phyloP scores from a whole-genome alignment of 2,113 vertebrate species.

The Pseudopipra pipra region DNA sequence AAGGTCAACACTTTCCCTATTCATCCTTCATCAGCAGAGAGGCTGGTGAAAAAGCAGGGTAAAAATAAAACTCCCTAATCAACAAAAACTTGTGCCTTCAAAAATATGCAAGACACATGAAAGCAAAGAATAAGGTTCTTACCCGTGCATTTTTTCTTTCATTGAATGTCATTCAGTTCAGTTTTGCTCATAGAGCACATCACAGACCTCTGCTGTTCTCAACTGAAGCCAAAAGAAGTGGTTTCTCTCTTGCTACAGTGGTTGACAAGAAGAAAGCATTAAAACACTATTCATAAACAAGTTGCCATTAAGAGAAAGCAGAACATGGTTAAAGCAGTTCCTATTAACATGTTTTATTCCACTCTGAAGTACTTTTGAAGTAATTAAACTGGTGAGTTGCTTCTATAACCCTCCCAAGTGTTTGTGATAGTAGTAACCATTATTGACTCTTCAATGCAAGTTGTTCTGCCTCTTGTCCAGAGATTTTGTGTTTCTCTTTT shows the following conservation, averaged over 20 bases:
- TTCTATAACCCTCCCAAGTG: background rate
- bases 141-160: background rate
- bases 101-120: background rate
- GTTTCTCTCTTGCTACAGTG: background rate
- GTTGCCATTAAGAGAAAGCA: background rate
- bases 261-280: background rate
- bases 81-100: background rate
- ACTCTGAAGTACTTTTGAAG: background rate
- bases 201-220: background rate
- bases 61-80: constrained; percentile 7
- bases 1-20: constrained; percentile 50
- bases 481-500: background rate
- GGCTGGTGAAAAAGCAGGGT: background rate
- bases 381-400: background rate
- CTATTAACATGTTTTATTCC: background rate
- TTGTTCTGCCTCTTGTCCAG: background rate
- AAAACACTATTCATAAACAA: background rate
- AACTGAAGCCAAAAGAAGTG: background rate
- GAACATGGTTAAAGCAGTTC: background rate
- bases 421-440: background rate
- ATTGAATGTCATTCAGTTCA: background rate
- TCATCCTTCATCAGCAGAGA: constrained; percentile 12
- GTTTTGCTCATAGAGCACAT: background rate
- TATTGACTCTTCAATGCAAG: background rate
- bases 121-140: background rate